These are phyloP conservation scores for Dolichallabes microphthalmus DNA, from an alignment of 2,113 vertebrate species.

Conservation along the genomic window DNA sequence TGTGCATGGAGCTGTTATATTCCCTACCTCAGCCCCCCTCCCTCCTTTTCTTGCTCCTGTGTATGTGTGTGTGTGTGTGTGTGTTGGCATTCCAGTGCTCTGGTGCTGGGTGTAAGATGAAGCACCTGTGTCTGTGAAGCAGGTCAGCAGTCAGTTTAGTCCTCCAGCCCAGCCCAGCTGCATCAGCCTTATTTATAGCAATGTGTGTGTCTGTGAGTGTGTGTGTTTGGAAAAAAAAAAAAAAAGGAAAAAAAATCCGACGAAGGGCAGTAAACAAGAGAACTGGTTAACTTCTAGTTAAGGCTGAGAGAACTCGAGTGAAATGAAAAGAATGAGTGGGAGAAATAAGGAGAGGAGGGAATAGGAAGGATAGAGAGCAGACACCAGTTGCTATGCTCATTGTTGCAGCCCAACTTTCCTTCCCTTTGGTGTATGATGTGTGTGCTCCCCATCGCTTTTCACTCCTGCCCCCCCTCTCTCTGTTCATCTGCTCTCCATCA, in stretches of 20 bases:
- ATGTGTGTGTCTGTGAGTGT: conserved; percentile 35
- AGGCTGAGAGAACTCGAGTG: not conserved
- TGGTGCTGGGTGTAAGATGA: conserved; percentile 52
- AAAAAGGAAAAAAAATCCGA: conserved; percentile 27
- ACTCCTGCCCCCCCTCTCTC: not conserved
- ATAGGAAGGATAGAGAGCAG: not conserved
- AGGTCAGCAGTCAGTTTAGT: conserved; percentile 52
- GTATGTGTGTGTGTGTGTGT: conserved; percentile 22
- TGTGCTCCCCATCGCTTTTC: not conserved
- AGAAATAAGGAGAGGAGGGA: conserved; percentile 41
- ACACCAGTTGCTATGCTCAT: conserved; percentile 55
- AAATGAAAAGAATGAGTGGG: conserved; percentile 25
- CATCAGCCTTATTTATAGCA: conserved; percentile 50
- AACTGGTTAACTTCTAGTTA: conserved; percentile 4
- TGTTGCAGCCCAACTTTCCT: conserved; percentile 15
- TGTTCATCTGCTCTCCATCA: conserved; percentile 53
- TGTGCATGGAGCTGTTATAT: conserved; percentile 14
- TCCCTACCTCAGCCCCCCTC: not conserved
- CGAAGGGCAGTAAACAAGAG: conserved; percentile 41
- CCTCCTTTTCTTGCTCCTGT: not conserved
- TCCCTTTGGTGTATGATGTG: not conserved
- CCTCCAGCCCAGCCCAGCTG: conserved; percentile 19
- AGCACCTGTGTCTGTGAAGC: conserved; percentile 54
- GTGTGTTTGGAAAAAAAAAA: conserved; percentile 34
- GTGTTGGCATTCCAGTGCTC: conserved; percentile 48